Evolutionary conservation across 2,797 vertebrate genomes (phyloP).

Genomic region (Orestias chungarensis): DNA sequence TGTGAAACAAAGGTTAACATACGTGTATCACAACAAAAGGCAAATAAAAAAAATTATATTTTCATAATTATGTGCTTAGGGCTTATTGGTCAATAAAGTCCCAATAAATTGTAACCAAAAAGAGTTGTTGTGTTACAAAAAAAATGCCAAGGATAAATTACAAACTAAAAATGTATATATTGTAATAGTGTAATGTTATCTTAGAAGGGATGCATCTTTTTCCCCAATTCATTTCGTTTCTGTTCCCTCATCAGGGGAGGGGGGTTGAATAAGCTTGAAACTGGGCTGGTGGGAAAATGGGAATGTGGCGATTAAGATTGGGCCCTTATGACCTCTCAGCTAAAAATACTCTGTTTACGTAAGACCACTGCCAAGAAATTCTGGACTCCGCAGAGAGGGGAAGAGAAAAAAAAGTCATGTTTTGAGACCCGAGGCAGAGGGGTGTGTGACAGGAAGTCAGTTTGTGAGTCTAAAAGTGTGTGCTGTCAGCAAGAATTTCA

Average conservation of each 20-base stretch:
- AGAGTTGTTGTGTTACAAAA: background rate
- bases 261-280: constrained; percentile 57
- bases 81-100: background rate
- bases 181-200: background rate
- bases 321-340: constrained; percentile 84
- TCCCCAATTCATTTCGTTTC: constrained; percentile 22
- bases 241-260: constrained; percentile 44
- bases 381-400: constrained; percentile 79
- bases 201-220: constrained; percentile 39
- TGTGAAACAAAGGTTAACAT: background rate
- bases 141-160: background rate
- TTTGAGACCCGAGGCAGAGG: constrained; percentile 66
- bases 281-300: constrained; percentile 82
- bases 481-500: constrained; percentile 45
- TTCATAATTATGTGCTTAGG: background rate
- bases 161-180: background rate
- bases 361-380: constrained; percentile 86
- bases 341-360: constrained; percentile 91
- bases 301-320: constrained; percentile 81
- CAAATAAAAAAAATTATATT: background rate
- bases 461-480: constrained; percentile 55
- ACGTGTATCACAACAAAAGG: background rate
- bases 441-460: constrained; percentile 65
- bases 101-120: background rate
- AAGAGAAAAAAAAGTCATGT: constrained; percentile 76